Evolutionary conservation across 2,113 vertebrate species (phyloP).

Genomic region (Sprattus sprattus): DNA sequence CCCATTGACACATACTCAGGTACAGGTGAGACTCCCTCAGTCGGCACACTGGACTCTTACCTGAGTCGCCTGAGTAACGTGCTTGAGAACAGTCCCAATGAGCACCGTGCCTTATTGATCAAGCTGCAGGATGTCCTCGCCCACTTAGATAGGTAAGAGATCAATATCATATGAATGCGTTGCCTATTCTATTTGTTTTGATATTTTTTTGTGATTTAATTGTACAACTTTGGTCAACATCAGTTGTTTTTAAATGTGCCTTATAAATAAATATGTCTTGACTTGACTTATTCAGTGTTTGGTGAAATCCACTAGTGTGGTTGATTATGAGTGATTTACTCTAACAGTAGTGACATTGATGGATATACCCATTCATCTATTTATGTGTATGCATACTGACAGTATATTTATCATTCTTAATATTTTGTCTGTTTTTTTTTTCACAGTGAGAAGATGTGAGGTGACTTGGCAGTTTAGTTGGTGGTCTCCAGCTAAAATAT

Average conservation of each 20-base stretch:
- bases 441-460: conserved; percentile 74
- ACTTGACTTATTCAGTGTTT: not conserved
- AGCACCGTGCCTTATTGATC: conserved; percentile 83
- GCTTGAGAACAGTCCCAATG: conserved; percentile 87
- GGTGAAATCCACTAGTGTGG: not conserved
- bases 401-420: not conserved
- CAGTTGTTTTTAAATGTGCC: no score
- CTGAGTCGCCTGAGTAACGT: conserved; percentile 87
- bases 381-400: not conserved
- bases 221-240: no score
- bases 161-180: not conserved
- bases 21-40: conserved; percentile 88
- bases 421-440: conserved; percentile 27
- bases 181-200: not conserved
- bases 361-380: not conserved
- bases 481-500: not conserved
- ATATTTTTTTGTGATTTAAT: no score
- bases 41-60: conserved; percentile 91
- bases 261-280: no score
- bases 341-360: not conserved
- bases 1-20: conserved; percentile 65
- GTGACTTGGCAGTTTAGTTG: not conserved
- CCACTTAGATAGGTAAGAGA: conserved; percentile 85
- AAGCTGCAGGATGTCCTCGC: conserved; percentile 90
- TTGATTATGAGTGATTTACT: not conserved